Percentiles rank a stretch among this genome's conserved stretches.
These are phyloP conservation scores for Nymphalis urticae DNA, from an alignment of 2,888 invertebrate species.

Conservation along the genomic window DNA sequence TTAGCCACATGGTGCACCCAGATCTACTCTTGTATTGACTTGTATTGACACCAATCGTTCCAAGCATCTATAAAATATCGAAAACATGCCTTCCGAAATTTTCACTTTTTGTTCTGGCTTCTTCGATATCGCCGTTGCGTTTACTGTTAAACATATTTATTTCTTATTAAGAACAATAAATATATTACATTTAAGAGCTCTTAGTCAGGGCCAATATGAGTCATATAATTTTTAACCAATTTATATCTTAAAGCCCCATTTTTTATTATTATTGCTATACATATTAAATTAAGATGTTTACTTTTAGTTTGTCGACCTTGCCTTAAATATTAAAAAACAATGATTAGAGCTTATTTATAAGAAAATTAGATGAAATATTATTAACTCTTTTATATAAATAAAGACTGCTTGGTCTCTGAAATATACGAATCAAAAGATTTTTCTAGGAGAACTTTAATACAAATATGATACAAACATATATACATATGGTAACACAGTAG, in stretches of 20 bases:
- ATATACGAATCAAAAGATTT: too few relatives aligned
- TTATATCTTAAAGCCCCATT: too few relatives aligned
- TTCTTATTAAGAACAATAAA: conserved; percentile 15
- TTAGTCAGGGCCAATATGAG: too few relatives aligned
- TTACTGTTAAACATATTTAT: conserved; percentile 57
- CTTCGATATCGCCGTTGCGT: conserved; percentile 50
- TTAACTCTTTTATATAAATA: too few relatives aligned
- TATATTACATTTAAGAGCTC: not conserved
- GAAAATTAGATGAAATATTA: too few relatives aligned
- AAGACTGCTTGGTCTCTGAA: too few relatives aligned
- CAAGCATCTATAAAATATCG: conserved; percentile 21
- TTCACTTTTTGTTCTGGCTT: conserved; percentile 46
- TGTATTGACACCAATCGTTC: not conserved
- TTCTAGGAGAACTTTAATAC: not conserved
- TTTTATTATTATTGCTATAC: too few relatives aligned
- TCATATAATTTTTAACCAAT: too few relatives aligned
- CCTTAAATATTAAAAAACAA: too few relatives aligned
- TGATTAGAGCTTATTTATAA: too few relatives aligned
- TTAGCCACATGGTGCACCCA: conserved; percentile 17
- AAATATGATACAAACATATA: not conserved
- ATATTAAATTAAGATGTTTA: too few relatives aligned
- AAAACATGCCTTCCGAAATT: conserved; percentile 61
- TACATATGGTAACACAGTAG: not conserved
- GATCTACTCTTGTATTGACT: not conserved
- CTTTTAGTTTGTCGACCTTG: too few relatives aligned